phyloP scores from a whole-genome alignment of 2,888 invertebrate genomes.

The Lasius fuliginosus region DNA sequence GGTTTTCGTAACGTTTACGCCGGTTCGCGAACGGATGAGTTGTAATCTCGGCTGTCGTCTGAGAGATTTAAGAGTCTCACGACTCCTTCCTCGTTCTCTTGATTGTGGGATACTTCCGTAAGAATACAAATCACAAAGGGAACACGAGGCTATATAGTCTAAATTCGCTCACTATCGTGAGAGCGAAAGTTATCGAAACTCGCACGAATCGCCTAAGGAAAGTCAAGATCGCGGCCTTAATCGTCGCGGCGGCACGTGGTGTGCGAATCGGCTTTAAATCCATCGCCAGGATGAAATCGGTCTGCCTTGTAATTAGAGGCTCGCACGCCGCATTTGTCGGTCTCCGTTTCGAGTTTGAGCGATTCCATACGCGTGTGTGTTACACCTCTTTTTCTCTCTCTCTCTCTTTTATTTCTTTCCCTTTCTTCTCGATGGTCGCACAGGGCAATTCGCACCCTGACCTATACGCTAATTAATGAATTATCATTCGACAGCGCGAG shows the following conservation, averaged over 20 bases:
- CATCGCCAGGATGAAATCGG: conserved; percentile 61
- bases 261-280: conserved; percentile 55
- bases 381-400: conserved; percentile 3
- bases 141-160: not conserved
- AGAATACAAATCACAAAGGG: not conserved
- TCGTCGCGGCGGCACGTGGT: conserved; percentile 17
- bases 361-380: conserved; percentile 8
- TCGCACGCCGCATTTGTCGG: conserved; percentile 67
- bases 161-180: not conserved
- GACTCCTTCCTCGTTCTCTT: conserved; percentile 32
- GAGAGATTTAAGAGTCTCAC: conserved; percentile 25
- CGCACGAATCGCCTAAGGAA: not conserved
- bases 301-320: conserved; percentile 68
- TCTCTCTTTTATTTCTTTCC: not conserved
- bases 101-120: conserved; percentile 11
- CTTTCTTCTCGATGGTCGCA: conserved; percentile 8
- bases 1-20: conserved; percentile 47
- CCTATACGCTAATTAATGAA: conserved; percentile 69
- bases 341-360: conserved; percentile 48
- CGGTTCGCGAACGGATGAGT: conserved; percentile 28
- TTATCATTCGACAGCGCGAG: conserved; percentile 60
- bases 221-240: not conserved
- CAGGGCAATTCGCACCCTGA: conserved; percentile 54
- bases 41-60: not conserved
- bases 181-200: conserved; percentile 24